A percentile compares a stretch with the other conserved stretches of the same genome.
Conservation (phyloP, 2,888 invertebrate species). For the Troides aeacus region DNA sequence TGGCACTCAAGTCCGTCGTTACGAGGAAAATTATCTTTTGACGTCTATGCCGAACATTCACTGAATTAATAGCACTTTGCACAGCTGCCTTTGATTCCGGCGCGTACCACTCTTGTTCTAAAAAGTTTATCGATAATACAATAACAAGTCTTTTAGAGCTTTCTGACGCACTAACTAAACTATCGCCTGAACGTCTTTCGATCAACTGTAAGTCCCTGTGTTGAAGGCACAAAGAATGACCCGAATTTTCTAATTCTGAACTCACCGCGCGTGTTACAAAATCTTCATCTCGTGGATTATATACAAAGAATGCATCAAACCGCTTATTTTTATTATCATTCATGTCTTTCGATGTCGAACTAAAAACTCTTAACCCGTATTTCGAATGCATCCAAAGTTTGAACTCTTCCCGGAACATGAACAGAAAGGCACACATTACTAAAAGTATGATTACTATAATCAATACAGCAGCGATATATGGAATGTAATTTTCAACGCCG, state of each 20-base stretch:
- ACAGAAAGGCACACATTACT: constrained; percentile 84
- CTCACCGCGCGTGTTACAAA: constrained; percentile 84
- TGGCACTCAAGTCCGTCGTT: constrained; percentile 80
- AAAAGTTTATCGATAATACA: constrained; percentile 88
- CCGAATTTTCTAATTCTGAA: constrained; percentile 86
- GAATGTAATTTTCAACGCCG: constrained; percentile 86
- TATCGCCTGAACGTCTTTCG: constrained; percentile 78
- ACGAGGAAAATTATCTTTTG: constrained; percentile 81
- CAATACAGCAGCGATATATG: constrained; percentile 85
- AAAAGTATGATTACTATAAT: constrained; percentile 85
- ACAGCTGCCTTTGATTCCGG: constrained; percentile 90
- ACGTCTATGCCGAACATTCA: constrained; percentile 83
- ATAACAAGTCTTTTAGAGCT: constrained; percentile 87
- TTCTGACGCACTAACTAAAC: constrained; percentile 78
- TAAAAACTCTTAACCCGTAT: constrained; percentile 87
- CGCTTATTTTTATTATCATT: constrained; percentile 83
- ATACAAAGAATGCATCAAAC: constrained; percentile 93
- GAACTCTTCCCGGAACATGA: constrained; percentile 88
- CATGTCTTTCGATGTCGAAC: constrained; percentile 78
- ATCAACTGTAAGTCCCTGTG: constrained; percentile 82
- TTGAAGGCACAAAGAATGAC: constrained; percentile 83
- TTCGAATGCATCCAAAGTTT: constrained; percentile 89
- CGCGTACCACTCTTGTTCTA: constrained; percentile 90
- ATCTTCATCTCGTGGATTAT: constrained; percentile 89
- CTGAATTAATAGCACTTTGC: constrained; percentile 83